These are phyloP conservation scores for Zophobas morio DNA, from an alignment of 1,140 invertebrate species.

Conservation along the genomic window DNA sequence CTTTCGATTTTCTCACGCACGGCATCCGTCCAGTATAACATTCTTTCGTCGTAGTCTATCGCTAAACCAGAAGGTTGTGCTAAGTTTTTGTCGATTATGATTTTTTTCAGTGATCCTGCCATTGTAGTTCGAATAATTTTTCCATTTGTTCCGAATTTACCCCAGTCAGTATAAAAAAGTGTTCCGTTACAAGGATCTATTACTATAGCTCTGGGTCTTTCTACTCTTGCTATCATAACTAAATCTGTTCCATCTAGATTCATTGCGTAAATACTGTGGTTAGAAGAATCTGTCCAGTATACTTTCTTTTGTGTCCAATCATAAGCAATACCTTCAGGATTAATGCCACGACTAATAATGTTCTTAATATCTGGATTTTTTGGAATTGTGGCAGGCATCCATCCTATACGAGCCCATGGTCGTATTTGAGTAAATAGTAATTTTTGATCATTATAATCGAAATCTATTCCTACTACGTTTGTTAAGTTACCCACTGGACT, in stretches of 20 bases:
- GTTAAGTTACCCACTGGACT: conserved; percentile 91
- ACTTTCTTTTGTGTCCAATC: conserved; percentile 98
- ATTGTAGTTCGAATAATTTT: conserved; percentile 97
- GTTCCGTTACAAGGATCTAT: conserved; percentile 97
- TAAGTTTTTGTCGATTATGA: conserved; percentile 91
- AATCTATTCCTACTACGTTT: conserved; percentile 97
- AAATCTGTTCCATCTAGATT: conserved; percentile 91
- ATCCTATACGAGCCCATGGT: conserved; percentile 90
- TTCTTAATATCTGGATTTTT: conserved; percentile 76
- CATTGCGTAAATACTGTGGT: conserved; percentile 96
- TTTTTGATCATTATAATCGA: conserved; percentile 91
- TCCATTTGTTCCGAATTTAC: conserved; percentile 90
- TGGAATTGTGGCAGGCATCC: conserved; percentile 80
- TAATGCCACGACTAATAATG: conserved; percentile 86
- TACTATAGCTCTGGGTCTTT: conserved; percentile 94
- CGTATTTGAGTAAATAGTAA: conserved; percentile 93
- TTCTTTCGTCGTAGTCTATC: conserved; percentile 95
- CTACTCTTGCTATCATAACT: conserved; percentile 94
- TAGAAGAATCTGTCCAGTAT: conserved; percentile 97
- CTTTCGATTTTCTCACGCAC: conserved; percentile 97
- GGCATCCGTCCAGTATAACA: conserved; percentile 98
- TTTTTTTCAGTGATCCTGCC: conserved; percentile 93
- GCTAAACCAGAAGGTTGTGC: conserved; percentile 96
- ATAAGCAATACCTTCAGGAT: conserved; percentile 96
- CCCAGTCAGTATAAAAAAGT: conserved; percentile 95